Conservation (phyloP, 2,113 vertebrate species). For the Tetrao urogallus region DNA sequence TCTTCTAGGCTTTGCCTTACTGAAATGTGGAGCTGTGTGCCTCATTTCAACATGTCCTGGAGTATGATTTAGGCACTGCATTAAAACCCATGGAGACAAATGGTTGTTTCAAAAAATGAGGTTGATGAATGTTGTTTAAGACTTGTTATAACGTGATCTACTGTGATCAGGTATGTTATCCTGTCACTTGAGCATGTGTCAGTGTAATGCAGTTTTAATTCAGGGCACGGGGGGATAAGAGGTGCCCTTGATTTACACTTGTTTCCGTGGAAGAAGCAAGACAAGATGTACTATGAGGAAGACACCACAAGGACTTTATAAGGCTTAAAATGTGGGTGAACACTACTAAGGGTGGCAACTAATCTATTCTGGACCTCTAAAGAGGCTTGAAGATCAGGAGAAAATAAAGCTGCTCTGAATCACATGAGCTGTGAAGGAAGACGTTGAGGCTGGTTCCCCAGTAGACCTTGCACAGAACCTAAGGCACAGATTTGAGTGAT, state of each 20-base stretch:
- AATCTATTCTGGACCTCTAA: not conserved
- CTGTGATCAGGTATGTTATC: conserved; percentile 18
- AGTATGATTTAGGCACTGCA: not conserved
- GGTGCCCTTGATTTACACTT: conserved; percentile 47
- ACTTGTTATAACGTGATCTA: conserved; percentile 40
- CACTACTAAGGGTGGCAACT: not conserved
- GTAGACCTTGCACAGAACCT: not conserved
- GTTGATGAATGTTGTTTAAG: conserved; percentile 28
- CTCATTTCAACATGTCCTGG: not conserved
- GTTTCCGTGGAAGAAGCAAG: conserved; percentile 53
- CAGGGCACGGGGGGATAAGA: not conserved
- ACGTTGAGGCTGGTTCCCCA: not conserved
- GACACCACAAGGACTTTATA: conserved; percentile 18
- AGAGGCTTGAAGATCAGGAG: not conserved
- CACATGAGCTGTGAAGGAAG: fast-evolving
- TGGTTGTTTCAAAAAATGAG: not conserved
- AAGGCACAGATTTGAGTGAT: not conserved
- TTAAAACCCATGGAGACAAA: conserved; percentile 15
- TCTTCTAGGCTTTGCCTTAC: not conserved
- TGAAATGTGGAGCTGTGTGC: not conserved
- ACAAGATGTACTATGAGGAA: not conserved
- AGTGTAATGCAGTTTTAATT: conserved; percentile 56
- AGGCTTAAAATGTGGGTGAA: conserved; percentile 40
- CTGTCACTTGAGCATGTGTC: conserved; percentile 56
- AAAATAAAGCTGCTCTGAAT: not conserved